Base-by-base conservation (phyloP, 2,797 vertebrate species). In the Danio albolineatus region DNA sequence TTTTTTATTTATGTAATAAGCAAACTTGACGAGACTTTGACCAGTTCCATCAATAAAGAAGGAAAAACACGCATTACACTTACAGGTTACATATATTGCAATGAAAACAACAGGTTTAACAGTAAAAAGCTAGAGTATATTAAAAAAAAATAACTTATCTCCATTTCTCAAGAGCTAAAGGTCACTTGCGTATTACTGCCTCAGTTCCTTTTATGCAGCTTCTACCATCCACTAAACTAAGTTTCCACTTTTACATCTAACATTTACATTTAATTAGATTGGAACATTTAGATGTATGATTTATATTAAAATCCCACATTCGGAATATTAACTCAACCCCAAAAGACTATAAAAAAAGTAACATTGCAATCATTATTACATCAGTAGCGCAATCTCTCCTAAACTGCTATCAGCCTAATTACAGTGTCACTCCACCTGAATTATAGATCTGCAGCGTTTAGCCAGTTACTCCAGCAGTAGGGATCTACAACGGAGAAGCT, bases 221-320 rank as follows among this genome's bases (percentile, higher is more conserved):
- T 10, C 8, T 17, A 17, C 16, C 9, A 4, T 21, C 62, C 65
- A 2, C 43, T 21, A n/a, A 46, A 65, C 17, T 21, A 28, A 28
- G 17, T 9, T 21, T 28, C 43, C 7, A 21, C 43, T 46, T 57
- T 53, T 54, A 70, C 16, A 7, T 39, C 39, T 53, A 70, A 67
- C 44, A 49, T 36, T 67, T 70, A 17, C 66, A n/a, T 70, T 59
- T 62, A 17, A 44, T 28, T 59, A 28, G 13, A 73, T n/a, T 41
- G 60, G 4, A 17, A 41, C 16, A 28, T 44, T 67, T 53, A 7
- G 14, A 36, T 21, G 13, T 72, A 21, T 49, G 1, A 19, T 38
- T 38, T 9, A 13, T 38, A 17, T n/a, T 73, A 10, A 49, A 61
- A 73, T 10, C 36, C 10, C 6, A 49, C 3, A 9, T 8, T 36